Base-by-base conservation (phyloP, 2,797 vertebrate species). In the Silurus lanzhouensis region DNA sequence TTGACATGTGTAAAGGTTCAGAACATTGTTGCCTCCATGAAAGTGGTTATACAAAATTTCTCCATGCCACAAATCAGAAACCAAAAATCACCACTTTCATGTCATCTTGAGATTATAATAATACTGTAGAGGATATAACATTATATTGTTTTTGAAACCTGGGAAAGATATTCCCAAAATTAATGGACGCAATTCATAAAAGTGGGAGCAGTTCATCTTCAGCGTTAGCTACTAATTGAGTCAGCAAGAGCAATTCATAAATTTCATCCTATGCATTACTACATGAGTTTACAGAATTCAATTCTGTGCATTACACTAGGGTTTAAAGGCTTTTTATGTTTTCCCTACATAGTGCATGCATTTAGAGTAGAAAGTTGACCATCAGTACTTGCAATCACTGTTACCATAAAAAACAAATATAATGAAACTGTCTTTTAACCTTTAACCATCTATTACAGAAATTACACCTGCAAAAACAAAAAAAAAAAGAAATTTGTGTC, bases 371-470 rank as follows among this genome's bases (percentile, higher is more conserved):
- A 19, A 80, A 46, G 6, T 6, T 8, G 0, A 66, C 25, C 6
- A 64, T 80, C 44, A 64, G 38, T 9, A 6, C 63, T 12, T 22
- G 52, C n/a, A 20, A 13, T 67, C 17, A 19, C 79, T 68, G 80
- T 81, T 81, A 81, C 48, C 17, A 55, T 68, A 81, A 17, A 31
- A 68, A 81, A 81, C 79, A 67, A 2, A 9, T 81, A 44, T 64
- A 80, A 46, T 5, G 22, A 66, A 27, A 27, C 27, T 27, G 7
- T 67, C 46, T 7, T 67, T 13, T 19, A 52, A 5, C 38, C n/a
- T 25, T 48, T 48, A n/a, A 20, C 44, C 13, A 25, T 8, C 66
- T 81, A 27, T 66, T 27, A 52, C 52, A 15, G 22, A 67, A 66
- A 67, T 10, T 20, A 10, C 1, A 9, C 61, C 10, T 44, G 8